Base-by-base conservation (phyloP, 2,797 vertebrate species). In the Vultur gryphus region DNA sequence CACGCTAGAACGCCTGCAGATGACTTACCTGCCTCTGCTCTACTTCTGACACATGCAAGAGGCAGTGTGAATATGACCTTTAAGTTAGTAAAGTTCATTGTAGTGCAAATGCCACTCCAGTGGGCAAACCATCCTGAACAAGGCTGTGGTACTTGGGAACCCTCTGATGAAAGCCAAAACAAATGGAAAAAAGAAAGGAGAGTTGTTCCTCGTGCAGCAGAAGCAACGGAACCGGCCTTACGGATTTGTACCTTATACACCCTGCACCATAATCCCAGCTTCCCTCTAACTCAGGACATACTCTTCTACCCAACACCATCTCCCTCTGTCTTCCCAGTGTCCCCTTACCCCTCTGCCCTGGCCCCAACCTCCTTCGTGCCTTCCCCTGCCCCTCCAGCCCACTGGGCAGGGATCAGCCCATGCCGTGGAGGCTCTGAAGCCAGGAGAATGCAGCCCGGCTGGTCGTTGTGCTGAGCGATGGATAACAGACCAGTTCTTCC, bases 401-500 rank as follows among this genome's bases (percentile, higher is more conserved):
- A 10, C 75, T 10, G 59, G 81, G 59, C 33, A 72, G 85, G 85
- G 77, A 72, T 52, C 49, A 86, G 55, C 66, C 44, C 54, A 13
- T 2, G 14, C 20, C 1, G 1, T 3, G 26, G 55, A 3, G 10
- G 58, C 58, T 84, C 35, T 6, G 64, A 57, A 90, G 76, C 62
- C 67, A 33, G 0, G 49, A 95, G 90, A 90, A 97, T 28, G 43
- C 43, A 4, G 76, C 75, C 5, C 0, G 10, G 78, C 71, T 1
- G 1, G 62, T 95, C 4, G 7, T 66, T 57, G n/a, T 0, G 6
- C 55, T 7, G 8, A 20, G n/a, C 1, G 12, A 6, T 4, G 55
- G 66, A 16, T 23, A 17, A 61, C 90, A 87, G 90, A 87, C 85
- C 64, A 69, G 92, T 91, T 91, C 87, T 87, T 85, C 96, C 92